A percentile compares a stretch with the other conserved stretches of the same genome.
These are phyloP conservation scores for Datnioides undecimradiatus DNA, from an alignment of 2,113 vertebrate genomes.

Conservation along the genomic window DNA sequence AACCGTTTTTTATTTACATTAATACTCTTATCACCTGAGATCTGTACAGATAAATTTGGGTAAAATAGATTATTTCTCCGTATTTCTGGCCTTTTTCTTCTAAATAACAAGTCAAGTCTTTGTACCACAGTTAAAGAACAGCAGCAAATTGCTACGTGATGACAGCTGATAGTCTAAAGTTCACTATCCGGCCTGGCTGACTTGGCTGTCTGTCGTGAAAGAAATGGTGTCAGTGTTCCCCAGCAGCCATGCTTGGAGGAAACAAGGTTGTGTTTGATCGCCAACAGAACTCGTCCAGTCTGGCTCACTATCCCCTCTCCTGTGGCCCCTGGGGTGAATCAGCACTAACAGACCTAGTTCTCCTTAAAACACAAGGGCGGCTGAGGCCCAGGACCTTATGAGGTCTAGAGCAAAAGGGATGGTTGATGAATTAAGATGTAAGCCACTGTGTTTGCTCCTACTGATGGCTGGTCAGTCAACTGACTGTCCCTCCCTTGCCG, in stretches of 20 bases:
- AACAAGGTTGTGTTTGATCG: slow-evolving; percentile 44
- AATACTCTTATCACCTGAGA: slow-evolving; percentile 4
- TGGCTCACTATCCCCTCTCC: slow-evolving; percentile 27
- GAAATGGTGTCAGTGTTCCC: slow-evolving; percentile 56
- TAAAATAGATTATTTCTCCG: background rate
- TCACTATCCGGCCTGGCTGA: background rate
- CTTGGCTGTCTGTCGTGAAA: slow-evolving; percentile 29
- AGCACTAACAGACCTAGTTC: slow-evolving; percentile 50
- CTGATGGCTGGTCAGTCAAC: slow-evolving; percentile 49
- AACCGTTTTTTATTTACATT: slow-evolving; percentile 4
- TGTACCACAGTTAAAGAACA: slow-evolving; percentile 6
- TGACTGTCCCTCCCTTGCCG: slow-evolving; percentile 42
- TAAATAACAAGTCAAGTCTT: background rate
- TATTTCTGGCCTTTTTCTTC: background rate
- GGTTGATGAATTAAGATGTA: slow-evolving; percentile 49
- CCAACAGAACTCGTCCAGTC: slow-evolving; percentile 45
- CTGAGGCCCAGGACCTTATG: slow-evolving; percentile 13
- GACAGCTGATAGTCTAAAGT: slow-evolving; percentile 22
- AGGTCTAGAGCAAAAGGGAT: slow-evolving; percentile 26
- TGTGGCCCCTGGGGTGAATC: slow-evolving; percentile 37
- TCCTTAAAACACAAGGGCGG: slow-evolving; percentile 22
- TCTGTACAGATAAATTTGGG: slow-evolving; percentile 1
- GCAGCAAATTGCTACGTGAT: slow-evolving; percentile 37
- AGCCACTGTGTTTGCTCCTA: slow-evolving; percentile 35
- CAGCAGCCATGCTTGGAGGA: slow-evolving; percentile 47